Evolutionary conservation across 2,888 invertebrate species (phyloP).

Genomic region (Sipha maydis): DNA sequence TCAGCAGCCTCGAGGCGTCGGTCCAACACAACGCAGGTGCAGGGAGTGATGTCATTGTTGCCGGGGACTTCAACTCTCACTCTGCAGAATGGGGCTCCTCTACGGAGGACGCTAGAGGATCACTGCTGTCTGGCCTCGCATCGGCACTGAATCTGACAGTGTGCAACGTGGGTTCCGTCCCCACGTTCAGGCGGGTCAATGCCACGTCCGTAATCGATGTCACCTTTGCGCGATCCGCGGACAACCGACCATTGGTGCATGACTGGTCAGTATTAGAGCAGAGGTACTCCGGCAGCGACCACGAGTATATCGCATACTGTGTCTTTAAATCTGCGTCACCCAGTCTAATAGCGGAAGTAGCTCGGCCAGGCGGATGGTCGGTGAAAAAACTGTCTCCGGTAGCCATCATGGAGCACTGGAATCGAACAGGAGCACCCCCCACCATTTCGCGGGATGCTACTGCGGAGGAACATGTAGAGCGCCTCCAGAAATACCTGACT

Average conservation of each 20-base stretch:
- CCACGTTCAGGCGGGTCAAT: not conserved
- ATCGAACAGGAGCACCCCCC: too few species aligned
- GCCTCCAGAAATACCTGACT: not conserved
- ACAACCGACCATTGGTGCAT: not conserved
- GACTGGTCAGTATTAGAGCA: not conserved
- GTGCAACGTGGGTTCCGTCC: constrained; percentile 5
- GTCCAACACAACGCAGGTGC: not conserved
- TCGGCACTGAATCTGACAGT: not conserved
- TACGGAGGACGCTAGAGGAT: constrained; percentile 39
- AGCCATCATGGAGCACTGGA: not conserved
- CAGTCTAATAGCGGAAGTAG: not conserved
- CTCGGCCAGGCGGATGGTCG: not conserved
- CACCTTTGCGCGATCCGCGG: not conserved
- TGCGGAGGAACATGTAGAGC: not conserved
- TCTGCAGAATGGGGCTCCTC: constrained; percentile 57
- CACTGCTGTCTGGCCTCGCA: constrained; percentile 21
- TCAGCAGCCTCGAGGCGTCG: not conserved
- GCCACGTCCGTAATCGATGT: not conserved
- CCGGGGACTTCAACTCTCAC: too few species aligned
- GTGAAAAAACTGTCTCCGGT: not conserved
- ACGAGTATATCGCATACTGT: not conserved
- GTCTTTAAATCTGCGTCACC: not conserved
- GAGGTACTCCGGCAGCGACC: not conserved
- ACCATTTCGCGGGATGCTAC: not conserved
- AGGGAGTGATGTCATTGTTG: not conserved